Evolutionary conservation across 1,140 invertebrate species (phyloP).

Genomic region (Stratiolaelaps scimitus): DNA sequence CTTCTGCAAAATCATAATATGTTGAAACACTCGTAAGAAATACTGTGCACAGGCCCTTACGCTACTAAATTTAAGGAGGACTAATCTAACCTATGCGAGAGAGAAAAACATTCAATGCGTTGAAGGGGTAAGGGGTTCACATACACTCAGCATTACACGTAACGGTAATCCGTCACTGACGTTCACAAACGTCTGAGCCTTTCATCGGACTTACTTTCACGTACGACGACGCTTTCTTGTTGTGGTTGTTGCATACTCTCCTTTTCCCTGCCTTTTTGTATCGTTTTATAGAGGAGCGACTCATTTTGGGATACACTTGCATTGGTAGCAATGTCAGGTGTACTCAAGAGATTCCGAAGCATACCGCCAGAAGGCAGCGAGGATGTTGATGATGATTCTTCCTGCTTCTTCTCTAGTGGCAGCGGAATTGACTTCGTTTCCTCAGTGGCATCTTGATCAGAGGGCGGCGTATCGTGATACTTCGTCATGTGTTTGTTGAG

Average conservation of each 20-base stretch:
- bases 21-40: background rate
- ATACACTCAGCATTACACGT: too few species aligned
- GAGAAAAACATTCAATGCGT: too few species aligned
- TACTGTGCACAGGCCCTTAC: background rate
- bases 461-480: slow-evolving; percentile 37
- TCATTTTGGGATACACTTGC: background rate
- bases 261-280: background rate
- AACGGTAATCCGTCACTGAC: too few species aligned
- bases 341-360: slow-evolving; percentile 22
- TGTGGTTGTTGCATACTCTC: background rate
- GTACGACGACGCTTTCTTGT: too few species aligned
- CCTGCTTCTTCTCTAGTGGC: too few species aligned
- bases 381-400: background rate
- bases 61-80: too few species aligned
- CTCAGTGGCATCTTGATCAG: background rate
- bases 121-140: too few species aligned
- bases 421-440: too few species aligned
- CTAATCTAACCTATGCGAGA: too few species aligned
- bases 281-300: slow-evolving; percentile 12
- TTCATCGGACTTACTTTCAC: too few species aligned
- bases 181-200: too few species aligned
- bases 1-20: slow-evolving; percentile 18
- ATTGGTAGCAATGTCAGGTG: background rate
- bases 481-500: slow-evolving; percentile 41
- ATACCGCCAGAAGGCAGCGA: background rate